Base-by-base conservation (phyloP, 1,140 invertebrate species). In the Yoshiicerus persimilis region DNA sequence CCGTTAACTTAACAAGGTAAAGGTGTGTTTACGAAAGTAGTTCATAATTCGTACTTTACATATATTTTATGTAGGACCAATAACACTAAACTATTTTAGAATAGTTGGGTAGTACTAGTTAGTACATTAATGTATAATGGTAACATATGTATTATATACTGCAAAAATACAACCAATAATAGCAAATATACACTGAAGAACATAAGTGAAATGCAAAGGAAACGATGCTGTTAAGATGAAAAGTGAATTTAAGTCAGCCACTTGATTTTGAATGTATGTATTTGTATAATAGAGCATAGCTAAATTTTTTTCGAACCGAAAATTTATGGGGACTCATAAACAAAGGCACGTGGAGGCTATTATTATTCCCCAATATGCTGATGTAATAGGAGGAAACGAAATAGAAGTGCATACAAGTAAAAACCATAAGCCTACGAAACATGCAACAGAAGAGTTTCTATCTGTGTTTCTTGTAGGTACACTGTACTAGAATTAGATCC, bases 291-390 rank as follows among this genome's bases (percentile, higher is more conserved):
- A 56, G 47, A 56, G 47, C 47, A n/a, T 5, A n/a, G 47, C 32
- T 11, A 23, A 66, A 66, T 64, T 64, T 66, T 84, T 62, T 84
- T 83, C 36, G 27, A 86, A 86, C 85, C 25, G 32, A 25, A 86
- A 86, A 86, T 86, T 86, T 86, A 86, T 86, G 85, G 85, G 36
- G 34, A 86, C 85, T 86, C 85, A 86, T 86, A 86, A 86, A 86
- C 85, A 86, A 86, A 86, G 85, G 85, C 85, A 86, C 85, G 85
- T 86, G 85, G 85, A 86, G 38, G 85, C 62, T 86, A 86, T 86
- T 86, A 86, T 86, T 86, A 86, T 85, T 85, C 83, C 41, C 83
- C 39, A 38, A 85, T 85, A 41, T 85, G 83, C 47, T 85, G 38
- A 85, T 56, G 83, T 56, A 36, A 85, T 62, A 36, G 34, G n/a